Evolutionary conservation across 2,888 invertebrate genomes (phyloP).

Genomic region (Stenotaenia linearis): DNA sequence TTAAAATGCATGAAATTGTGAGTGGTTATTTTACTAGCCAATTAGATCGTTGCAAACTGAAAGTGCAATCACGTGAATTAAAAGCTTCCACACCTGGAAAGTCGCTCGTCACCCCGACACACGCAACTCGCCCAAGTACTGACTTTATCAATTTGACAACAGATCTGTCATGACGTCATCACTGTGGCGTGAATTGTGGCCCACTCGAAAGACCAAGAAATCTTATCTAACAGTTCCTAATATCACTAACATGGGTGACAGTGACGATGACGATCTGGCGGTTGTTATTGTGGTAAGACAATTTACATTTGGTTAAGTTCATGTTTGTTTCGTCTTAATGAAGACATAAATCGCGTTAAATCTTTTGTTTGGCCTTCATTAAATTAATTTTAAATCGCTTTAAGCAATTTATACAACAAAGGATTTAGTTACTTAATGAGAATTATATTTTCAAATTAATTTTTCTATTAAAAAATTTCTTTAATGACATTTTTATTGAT

Average conservation of each 20-base stretch:
- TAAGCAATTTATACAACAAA: no score
- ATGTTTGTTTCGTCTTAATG: no score
- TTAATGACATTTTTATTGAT: no score
- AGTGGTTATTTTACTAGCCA: background rate
- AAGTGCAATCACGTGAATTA: background rate
- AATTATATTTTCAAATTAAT: no score
- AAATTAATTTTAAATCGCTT: no score
- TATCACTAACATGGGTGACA: background rate
- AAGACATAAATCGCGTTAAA: no score
- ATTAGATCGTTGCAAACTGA: background rate
- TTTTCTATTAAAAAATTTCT: no score
- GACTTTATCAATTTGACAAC: background rate
- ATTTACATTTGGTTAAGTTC: background rate
- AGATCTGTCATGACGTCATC: background rate
- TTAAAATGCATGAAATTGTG: no score
- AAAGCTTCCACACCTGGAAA: background rate
- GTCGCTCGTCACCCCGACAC: background rate
- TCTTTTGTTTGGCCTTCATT: no score
- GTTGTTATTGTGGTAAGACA: constrained; percentile 34
- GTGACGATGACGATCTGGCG: background rate
- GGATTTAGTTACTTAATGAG: no score
- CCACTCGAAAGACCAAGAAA: background rate
- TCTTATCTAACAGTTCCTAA: background rate
- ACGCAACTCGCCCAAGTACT: background rate
- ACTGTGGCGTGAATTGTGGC: background rate